Percentiles rank a stretch among this genome's conserved stretches.
These are phyloP conservation scores for Tipula confusa DNA, from an alignment of 2,888 invertebrate species.

Conservation along the genomic window DNA sequence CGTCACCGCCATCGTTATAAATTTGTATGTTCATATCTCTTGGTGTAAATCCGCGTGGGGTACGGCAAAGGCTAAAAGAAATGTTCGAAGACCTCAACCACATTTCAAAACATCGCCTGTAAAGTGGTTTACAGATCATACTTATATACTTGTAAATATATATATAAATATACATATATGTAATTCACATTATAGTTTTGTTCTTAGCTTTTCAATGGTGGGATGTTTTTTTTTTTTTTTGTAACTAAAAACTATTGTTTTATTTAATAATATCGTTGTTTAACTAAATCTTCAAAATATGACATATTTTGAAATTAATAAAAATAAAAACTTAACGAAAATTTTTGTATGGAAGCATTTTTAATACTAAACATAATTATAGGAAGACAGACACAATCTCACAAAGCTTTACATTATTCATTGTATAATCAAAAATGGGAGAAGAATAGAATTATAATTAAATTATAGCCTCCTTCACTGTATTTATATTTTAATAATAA, in stretches of 20 bases:
- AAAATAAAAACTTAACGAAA: background rate
- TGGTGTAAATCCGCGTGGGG: too few relatives aligned
- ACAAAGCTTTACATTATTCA: background rate
- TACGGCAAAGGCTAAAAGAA: too few relatives aligned
- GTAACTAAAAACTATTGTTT: background rate
- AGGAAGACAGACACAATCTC: background rate
- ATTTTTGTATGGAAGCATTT: background rate
- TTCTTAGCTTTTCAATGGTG: background rate
- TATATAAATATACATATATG: background rate
- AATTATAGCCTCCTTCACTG: background rate
- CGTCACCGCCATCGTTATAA: too few relatives aligned
- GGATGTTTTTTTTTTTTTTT: too few relatives aligned
- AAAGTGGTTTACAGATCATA: too few relatives aligned
- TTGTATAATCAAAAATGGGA: background rate
- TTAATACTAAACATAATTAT: background rate
- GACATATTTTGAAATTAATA: background rate
- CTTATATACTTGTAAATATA: too few relatives aligned
- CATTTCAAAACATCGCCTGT: too few relatives aligned
- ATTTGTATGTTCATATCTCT: too few relatives aligned
- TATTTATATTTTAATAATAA: background rate
- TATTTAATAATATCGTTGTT: slow-evolving; percentile 7
- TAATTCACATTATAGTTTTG: background rate
- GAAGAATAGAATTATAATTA: background rate
- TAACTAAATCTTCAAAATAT: background rate
- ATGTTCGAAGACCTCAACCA: too few relatives aligned